Base-by-base conservation (phyloP, 2,113 vertebrate genomes). In the Montifringilla adamsi region DNA sequence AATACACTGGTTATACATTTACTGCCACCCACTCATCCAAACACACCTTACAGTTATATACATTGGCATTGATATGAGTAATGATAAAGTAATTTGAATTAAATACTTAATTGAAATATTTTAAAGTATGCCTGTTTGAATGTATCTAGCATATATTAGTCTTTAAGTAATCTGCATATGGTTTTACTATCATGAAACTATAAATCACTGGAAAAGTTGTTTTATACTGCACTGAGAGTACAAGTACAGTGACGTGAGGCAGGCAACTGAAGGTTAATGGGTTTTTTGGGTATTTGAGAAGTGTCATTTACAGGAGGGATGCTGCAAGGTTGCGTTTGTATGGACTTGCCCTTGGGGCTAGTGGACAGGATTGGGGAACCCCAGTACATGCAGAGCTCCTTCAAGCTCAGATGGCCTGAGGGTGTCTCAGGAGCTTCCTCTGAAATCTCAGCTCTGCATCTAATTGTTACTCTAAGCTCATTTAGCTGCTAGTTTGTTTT, bases 271-370 rank as follows among this genome's bases (percentile, higher is more conserved):
- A 64, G 78, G 15, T 11, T 20, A 49, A 5, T 12, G 5, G 3
- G 53, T 64, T 63, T 64, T 66, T 50, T 6, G 69, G n/a, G 7
- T 64, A 18, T 43, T 60, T 37, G 24, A 79, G 56, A 47, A 26
- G 14, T 6, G 4, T 2, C 24, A 10, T 35, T 67, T 56, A n/a
- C 10, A 10, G 37, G 46, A 68, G 12, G 8, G 15, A 26, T 73
- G 46, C 9, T 31, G 18, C 26, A 31, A 41, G 3, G 0, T 24
- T 86, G 19, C 7, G 4, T 33, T 76, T 59, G 6, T 53, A 30
- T 22, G 3, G 46, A 22, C 27, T 53, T 17, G 1, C 1, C 1
- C 43, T 30, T 64, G 20, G 41, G 23, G 35, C 2, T 14, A 33
- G 22, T 11, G 31, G 24, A 20, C 9, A 73, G 10, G 7, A 39